These are phyloP conservation scores for Diglossa brunneiventris DNA, from an alignment of 2,113 vertebrate genomes.

Conservation along the genomic window DNA sequence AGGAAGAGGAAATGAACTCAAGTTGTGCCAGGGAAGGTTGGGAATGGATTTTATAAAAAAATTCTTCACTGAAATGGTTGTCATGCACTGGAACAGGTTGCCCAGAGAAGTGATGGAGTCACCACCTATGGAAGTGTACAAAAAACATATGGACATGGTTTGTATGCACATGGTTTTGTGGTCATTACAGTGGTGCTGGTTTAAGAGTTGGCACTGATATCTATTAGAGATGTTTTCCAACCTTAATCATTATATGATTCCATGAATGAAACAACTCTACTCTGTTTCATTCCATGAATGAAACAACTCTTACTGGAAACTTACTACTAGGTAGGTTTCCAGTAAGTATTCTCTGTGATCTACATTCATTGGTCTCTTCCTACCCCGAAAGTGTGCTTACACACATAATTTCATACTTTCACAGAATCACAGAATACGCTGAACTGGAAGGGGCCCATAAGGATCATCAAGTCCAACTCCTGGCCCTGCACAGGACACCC, in stretches of 20 bases:
- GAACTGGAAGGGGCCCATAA: neutral
- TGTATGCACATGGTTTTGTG: neutral
- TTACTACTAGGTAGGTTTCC: neutral
- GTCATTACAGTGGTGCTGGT: no score
- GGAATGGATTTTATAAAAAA: neutral
- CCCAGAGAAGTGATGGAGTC: neutral
- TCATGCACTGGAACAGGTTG: neutral
- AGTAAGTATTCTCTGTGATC: neutral
- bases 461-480: neutral
- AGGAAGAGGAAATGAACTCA: neutral
- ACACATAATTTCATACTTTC: neutral
- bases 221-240: neutral
- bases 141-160: neutral
- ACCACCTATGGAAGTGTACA: neutral
- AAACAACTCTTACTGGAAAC: neutral
- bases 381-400: neutral
- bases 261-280: neutral
- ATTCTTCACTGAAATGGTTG: neutral
- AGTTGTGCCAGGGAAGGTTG: neutral
- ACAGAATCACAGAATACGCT: neutral
- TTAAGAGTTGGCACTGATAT: neutral
- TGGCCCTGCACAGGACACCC: neutral
- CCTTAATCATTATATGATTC: neutral
- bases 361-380: neutral
- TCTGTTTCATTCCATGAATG: neutral